A percentile compares a stretch with the other conserved stretches of the same genome.
phyloP scores from a whole-genome alignment of 2,888 invertebrate species.

The Xestoiulus laeticollis region DNA sequence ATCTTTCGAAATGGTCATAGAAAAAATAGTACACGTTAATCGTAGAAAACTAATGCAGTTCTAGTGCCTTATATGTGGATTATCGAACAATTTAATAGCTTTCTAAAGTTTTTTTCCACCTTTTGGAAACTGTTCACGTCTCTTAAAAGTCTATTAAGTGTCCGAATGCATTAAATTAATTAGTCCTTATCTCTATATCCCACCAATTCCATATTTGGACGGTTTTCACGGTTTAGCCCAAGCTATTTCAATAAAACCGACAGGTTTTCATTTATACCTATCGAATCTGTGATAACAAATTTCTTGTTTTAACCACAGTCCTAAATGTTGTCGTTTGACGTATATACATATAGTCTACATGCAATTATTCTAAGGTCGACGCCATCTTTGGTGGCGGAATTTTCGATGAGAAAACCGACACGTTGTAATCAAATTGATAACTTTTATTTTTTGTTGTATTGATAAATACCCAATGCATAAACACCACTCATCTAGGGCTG shows the following conservation, averaged over 20 bases:
- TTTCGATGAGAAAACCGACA: not conserved
- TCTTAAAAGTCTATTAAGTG: not conserved
- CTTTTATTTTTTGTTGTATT: not conserved
- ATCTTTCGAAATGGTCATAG: too few relatives aligned
- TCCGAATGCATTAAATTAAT: not conserved
- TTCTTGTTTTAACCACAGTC: not conserved
- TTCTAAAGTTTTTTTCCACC: not conserved
- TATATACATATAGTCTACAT: not conserved
- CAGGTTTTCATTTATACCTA: slow-evolving; percentile 10
- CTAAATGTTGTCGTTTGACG: too few relatives aligned
- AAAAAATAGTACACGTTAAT: too few relatives aligned
- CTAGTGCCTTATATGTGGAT: not conserved
- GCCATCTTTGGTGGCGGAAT: not conserved
- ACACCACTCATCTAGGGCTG: not conserved
- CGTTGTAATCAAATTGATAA: not conserved
- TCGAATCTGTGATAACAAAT: not conserved
- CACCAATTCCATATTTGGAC: slow-evolving; percentile 1
- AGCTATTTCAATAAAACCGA: not conserved
- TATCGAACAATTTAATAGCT: not conserved
- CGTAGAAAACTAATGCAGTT: too few relatives aligned
- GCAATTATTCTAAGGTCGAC: not conserved
- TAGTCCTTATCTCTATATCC: not conserved
- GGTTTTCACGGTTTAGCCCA: not conserved
- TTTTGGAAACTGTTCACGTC: not conserved
- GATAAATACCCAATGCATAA: not conserved